Percentiles rank a stretch among this genome's conserved stretches.
These are phyloP conservation scores for Acleris holmiana DNA, from an alignment of 2,888 invertebrate species.

Conservation along the genomic window DNA sequence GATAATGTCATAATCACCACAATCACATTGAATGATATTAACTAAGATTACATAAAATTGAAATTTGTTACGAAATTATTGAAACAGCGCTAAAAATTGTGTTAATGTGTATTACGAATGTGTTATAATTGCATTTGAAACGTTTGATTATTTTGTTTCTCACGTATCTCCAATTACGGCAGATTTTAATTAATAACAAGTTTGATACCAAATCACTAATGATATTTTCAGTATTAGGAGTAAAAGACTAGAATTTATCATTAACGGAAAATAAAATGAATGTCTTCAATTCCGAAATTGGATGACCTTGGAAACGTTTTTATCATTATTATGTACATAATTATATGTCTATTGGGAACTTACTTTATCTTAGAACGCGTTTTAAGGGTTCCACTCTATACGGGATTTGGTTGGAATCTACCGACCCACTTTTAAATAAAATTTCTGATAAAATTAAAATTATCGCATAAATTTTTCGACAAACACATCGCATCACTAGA, in stretches of 20 bases:
- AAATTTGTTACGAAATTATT: slow-evolving; percentile 30
- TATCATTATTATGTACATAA: too few relatives aligned
- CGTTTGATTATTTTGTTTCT: slow-evolving; percentile 24
- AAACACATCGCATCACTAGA: slow-evolving; percentile 20
- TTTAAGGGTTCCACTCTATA: too few relatives aligned
- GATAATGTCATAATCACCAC: slow-evolving; percentile 32
- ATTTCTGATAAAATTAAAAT: too few relatives aligned
- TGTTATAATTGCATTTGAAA: slow-evolving; percentile 30
- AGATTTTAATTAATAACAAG: neutral
- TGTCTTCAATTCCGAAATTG: too few relatives aligned
- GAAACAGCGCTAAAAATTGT: slow-evolving; percentile 24
- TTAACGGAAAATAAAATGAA: too few relatives aligned
- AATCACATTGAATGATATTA: slow-evolving; percentile 27
- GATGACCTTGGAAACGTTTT: too few relatives aligned
- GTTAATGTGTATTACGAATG: slow-evolving; percentile 33
- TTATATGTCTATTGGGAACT: too few relatives aligned
- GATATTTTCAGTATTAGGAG: too few relatives aligned
- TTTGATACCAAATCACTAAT: neutral
- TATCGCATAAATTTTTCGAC: neutral
- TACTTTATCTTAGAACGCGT: too few relatives aligned
- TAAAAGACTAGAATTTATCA: too few relatives aligned
- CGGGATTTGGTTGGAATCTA: too few relatives aligned
- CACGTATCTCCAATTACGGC: slow-evolving; percentile 16
- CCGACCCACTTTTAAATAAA: too few relatives aligned
- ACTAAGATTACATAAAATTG: slow-evolving; percentile 32